These are phyloP conservation scores for Chesias legatella DNA, from an alignment of 2,888 invertebrate genomes.

Conservation along the genomic window DNA sequence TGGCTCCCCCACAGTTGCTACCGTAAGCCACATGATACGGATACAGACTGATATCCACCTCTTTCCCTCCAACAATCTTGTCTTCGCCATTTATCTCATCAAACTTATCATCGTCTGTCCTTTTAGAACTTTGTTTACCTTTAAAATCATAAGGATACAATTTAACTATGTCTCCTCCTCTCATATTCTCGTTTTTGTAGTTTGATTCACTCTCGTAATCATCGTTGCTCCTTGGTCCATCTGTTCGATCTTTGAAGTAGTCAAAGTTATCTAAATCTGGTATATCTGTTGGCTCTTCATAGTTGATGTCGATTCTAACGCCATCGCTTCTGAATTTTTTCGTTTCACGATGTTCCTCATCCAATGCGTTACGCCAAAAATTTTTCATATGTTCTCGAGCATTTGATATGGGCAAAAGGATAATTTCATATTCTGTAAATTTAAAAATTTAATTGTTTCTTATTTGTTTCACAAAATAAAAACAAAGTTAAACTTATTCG, in stretches of 20 bases:
- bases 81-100: constrained; percentile 43
- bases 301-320: constrained; percentile 49
- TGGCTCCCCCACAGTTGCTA: constrained; percentile 67
- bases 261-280: constrained; percentile 56
- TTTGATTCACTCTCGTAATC: neutral
- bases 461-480: too few species aligned
- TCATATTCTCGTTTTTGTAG: constrained; percentile 1
- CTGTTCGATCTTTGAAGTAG: constrained; percentile 37
- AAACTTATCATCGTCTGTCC: constrained; percentile 16
- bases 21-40: constrained; percentile 72
- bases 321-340: constrained; percentile 19
- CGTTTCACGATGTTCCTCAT: neutral
- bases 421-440: too few species aligned
- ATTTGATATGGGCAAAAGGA: constrained; percentile 13
- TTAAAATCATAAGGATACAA: too few species aligned
- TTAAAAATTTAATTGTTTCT: too few species aligned
- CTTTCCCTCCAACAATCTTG: constrained; percentile 67
- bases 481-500: too few species aligned
- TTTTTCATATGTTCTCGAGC: constrained; percentile 16
- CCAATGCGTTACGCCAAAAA: constrained; percentile 38
- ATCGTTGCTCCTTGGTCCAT: neutral
- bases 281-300: constrained; percentile 52
- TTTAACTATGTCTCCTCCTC: neutral
- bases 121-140: neutral
- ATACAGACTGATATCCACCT: constrained; percentile 65